Base-by-base conservation (phyloP, 2,888 invertebrate species). In the Tetrapedia diversipes region DNA sequence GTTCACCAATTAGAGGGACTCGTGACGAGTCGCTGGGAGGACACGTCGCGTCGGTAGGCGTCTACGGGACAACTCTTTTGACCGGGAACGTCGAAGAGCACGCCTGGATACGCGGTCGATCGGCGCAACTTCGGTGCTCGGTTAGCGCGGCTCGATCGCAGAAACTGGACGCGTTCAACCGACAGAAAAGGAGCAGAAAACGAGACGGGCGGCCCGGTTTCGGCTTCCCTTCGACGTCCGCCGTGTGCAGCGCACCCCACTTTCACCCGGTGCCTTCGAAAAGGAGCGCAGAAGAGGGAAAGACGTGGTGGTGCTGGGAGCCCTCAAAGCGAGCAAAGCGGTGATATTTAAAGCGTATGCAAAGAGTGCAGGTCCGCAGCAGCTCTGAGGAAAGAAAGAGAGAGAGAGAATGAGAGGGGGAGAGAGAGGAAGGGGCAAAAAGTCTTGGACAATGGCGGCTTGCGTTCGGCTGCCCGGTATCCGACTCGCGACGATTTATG, bases 401-500 rank as follows among this genome's bases (percentile, higher is more conserved):
- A 69, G 80, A 87, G 67, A 70, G 81, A 61, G 67, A 67, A 72
- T 66, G 67, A 71, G 69, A 73, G 81, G 41, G 71, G 73, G 72
- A 69, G 70, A 72, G 78, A 63, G 74, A 64, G 69, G 72, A 77
- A 69, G 80, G 80, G 83, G 82, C 82, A 87, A 88, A 88, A 90
- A 88, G 85, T 86, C 84, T 67, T 84, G 89, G 87, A 90, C 90
- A 90, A 90, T 90, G 88, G 89, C 88, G 88, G 87, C 84, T 89
- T 77, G 87, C 89, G 87, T 90, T 89, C 86, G 87, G 87, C 86
- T 88, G 89, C 88, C 86, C 89, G 89, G 90, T 90, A 90, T 90
- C 89, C 88, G 89, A 90, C 89, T 88, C 86, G 86, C 87, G 87
- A 90, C 87, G 89, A 90, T 90, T 90, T 90, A 90, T 90, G 89